Conservation (phyloP, 2,797 vertebrate species). For the Pristis pectinata region DNA sequence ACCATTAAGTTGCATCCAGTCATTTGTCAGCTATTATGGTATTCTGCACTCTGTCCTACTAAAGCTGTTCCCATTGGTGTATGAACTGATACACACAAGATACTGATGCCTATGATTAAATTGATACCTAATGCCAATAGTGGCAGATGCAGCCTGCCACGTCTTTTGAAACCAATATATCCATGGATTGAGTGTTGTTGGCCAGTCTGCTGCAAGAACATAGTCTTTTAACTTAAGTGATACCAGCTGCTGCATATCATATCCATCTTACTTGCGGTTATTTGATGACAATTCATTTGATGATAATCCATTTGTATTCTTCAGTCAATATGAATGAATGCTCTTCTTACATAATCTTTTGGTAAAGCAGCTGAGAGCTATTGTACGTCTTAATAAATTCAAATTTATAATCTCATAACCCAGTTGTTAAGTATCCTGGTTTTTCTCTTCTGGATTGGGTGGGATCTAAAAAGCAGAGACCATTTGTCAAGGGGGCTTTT, state of each 20-base stretch:
- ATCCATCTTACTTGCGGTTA: neutral
- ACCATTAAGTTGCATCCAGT: neutral
- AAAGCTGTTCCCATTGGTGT: neutral
- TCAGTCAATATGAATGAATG: neutral
- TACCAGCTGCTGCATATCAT: neutral
- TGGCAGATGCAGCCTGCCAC: no score
- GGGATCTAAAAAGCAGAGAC: neutral
- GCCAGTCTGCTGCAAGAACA: neutral
- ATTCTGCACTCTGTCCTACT: neutral
- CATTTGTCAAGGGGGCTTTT: neutral
- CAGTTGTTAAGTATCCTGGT: neutral
- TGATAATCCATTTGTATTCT: neutral
- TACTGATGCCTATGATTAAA: neutral
- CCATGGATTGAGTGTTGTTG: neutral
- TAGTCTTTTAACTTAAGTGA: neutral
- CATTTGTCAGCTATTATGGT: neutral
- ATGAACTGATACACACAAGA: neutral
- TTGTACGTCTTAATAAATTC: neutral
- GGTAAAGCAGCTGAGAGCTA: neutral
- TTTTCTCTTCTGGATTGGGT: neutral
- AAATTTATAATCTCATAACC: neutral
- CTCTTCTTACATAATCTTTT: neutral
- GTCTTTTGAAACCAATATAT: neutral
- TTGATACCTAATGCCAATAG: neutral
- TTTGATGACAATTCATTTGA: neutral